These are phyloP conservation scores for Parasteatoda lunata DNA, from an alignment of 2,888 invertebrate genomes.

Conservation along the genomic window DNA sequence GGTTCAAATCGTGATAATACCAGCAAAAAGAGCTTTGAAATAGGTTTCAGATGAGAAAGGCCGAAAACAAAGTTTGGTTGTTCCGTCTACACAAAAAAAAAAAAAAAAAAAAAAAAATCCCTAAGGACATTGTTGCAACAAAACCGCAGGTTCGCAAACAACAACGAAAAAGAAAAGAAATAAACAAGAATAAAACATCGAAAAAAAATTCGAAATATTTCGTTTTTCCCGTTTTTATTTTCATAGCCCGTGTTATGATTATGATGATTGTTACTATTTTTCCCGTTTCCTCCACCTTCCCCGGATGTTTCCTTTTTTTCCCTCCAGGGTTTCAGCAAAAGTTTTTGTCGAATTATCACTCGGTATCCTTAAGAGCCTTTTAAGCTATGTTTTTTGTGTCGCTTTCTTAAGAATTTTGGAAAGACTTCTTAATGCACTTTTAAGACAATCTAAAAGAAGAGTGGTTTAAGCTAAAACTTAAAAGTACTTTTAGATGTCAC, in stretches of 20 bases:
- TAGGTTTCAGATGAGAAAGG: slow-evolving; percentile 37
- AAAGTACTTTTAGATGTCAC: no score
- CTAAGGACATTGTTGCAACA: slow-evolving; percentile 19
- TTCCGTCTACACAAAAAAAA: slow-evolving; percentile 17
- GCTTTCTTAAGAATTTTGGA: neutral
- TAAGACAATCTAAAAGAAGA: neutral
- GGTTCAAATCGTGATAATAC: slow-evolving; percentile 33
- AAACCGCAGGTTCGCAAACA: slow-evolving; percentile 26
- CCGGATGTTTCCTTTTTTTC: slow-evolving; percentile 16
- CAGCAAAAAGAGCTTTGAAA: slow-evolving; percentile 13
- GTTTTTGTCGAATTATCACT: slow-evolving; percentile 44
- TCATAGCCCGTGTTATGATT: slow-evolving; percentile 37
- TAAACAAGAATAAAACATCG: neutral
- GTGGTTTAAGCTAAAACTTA: no score
- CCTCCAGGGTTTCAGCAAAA: slow-evolving; percentile 25
- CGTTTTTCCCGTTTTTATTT: neutral
- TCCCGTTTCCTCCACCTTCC: neutral
- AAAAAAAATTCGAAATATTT: slow-evolving; percentile 36
- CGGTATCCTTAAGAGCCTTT: slow-evolving; percentile 40
- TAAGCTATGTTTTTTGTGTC: slow-evolving; percentile 25
- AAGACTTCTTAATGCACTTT: slow-evolving; percentile 1
- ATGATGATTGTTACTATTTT: slow-evolving; percentile 42
- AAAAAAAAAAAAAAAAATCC: slow-evolving; percentile 22
- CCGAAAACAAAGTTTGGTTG: slow-evolving; percentile 38
- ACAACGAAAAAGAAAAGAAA: neutral